Percentiles rank a stretch among this genome's conserved stretches.
Conservation (phyloP, 2,888 invertebrate species). For the Drosophila meridiana region DNA sequence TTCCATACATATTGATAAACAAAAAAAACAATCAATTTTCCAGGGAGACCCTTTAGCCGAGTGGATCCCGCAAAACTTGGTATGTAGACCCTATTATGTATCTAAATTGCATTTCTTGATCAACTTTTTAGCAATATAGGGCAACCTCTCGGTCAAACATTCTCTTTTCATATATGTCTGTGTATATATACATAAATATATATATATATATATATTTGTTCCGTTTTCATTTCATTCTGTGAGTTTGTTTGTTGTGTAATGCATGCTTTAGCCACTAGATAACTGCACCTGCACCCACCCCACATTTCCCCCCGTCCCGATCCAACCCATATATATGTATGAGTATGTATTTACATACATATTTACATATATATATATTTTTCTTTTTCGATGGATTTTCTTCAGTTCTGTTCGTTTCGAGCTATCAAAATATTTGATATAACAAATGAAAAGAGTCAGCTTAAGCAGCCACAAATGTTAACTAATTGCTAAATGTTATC, state of each 20-base stretch:
- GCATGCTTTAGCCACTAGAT: slow-evolving; percentile 50
- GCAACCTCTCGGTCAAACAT: not conserved
- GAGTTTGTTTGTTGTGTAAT: slow-evolving; percentile 28
- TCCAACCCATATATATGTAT: slow-evolving; percentile 1
- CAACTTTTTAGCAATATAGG: not conserved
- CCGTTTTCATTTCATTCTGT: not conserved
- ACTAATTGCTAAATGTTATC: slow-evolving; percentile 69
- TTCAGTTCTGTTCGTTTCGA: slow-evolving; percentile 48
- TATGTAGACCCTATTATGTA: not conserved
- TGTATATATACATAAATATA: not conserved
- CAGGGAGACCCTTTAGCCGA: not conserved
- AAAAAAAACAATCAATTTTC: not conserved
- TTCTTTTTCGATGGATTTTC: slow-evolving; percentile 59
- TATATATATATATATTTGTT: not conserved
- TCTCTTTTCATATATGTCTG: not conserved
- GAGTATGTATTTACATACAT: not conserved
- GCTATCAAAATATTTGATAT: slow-evolving; percentile 26
- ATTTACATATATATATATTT: slow-evolving; percentile 22
- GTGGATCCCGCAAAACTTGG: not conserved
- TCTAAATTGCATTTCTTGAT: not conserved
- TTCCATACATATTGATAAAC: not conserved
- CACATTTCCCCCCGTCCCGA: not conserved
- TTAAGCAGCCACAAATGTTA: slow-evolving; percentile 47
- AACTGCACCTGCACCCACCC: slow-evolving; percentile 51
- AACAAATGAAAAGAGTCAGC: slow-evolving; percentile 17